Percentiles rank a stretch among this genome's conserved stretches.
Evolutionary conservation across 2,888 invertebrate species (phyloP).

Genomic region (Antheraea yamamai): DNA sequence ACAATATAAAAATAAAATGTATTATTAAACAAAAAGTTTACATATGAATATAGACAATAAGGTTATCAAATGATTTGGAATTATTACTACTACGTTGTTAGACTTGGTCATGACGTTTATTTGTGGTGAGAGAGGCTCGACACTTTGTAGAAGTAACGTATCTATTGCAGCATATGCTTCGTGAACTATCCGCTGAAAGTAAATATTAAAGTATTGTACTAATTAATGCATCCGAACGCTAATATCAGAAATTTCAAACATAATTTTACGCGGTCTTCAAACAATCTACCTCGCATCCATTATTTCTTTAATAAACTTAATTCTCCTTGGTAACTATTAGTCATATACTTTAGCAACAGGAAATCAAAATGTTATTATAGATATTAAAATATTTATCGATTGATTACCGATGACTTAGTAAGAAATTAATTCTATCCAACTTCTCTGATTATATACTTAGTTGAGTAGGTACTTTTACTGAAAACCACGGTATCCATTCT

Average conservation of each 20-base stretch:
- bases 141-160: conserved; percentile 61
- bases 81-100: background rate
- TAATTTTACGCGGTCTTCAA: no score
- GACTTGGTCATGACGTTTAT: conserved; percentile 25
- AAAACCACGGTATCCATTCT: background rate
- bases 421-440: background rate
- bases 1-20: background rate
- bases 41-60: background rate
- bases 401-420: background rate
- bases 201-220: background rate
- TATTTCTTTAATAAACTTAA: no score
- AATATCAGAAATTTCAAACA: background rate
- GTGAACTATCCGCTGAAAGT: conserved; percentile 67
- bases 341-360: no score
- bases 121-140: conserved; percentile 36
- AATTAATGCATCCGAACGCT: background rate
- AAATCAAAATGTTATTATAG: no score
- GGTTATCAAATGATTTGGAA: conserved; percentile 4
- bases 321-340: no score
- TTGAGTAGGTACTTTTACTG: background rate
- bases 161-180: conserved; percentile 73
- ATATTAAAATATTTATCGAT: background rate
- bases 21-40: conserved; percentile 23
- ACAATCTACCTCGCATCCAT: no score
- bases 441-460: no score